phyloP scores from a whole-genome alignment of 2,888 invertebrate genomes.

The Hydrotaea diabolus region DNA sequence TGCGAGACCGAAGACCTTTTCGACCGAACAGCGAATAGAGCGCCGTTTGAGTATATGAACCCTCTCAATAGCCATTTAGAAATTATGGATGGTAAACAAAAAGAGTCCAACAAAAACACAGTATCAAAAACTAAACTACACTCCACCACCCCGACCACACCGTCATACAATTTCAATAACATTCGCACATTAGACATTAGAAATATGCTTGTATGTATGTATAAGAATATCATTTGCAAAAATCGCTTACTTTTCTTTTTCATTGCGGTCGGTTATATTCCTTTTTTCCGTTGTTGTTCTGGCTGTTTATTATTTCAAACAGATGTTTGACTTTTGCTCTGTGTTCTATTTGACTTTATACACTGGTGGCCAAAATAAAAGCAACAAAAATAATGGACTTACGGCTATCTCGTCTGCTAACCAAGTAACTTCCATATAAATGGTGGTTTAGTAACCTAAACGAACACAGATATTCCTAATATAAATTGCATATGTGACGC shows the following conservation, averaged over 20 bases:
- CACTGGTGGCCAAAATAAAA: too few relatives aligned
- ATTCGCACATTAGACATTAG: slow-evolving; percentile 9
- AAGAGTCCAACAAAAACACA: slow-evolving; percentile 15
- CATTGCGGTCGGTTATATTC: not conserved
- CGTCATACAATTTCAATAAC: not conserved
- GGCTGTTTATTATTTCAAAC: not conserved
- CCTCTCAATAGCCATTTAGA: slow-evolving; percentile 19
- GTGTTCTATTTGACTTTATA: slow-evolving; percentile 1
- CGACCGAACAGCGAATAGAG: too few relatives aligned
- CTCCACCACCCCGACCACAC: too few relatives aligned
- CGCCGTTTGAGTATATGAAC: not conserved
- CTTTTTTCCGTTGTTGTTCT: not conserved
- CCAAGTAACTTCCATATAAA: too few relatives aligned
- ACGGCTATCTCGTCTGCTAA: too few relatives aligned
- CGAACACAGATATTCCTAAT: too few relatives aligned
- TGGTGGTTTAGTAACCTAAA: too few relatives aligned
- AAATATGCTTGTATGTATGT: too few relatives aligned
- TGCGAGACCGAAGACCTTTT: not conserved
- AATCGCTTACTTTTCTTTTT: not conserved
- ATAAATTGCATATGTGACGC: too few relatives aligned
- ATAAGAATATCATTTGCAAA: too few relatives aligned
- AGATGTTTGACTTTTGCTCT: slow-evolving; percentile 26
- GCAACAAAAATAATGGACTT: too few relatives aligned
- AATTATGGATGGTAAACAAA: slow-evolving; percentile 42
- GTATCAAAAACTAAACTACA: slow-evolving; percentile 25